phyloP scores from a whole-genome alignment of 2,113 vertebrate genomes.

The Phasianus colchicus region DNA sequence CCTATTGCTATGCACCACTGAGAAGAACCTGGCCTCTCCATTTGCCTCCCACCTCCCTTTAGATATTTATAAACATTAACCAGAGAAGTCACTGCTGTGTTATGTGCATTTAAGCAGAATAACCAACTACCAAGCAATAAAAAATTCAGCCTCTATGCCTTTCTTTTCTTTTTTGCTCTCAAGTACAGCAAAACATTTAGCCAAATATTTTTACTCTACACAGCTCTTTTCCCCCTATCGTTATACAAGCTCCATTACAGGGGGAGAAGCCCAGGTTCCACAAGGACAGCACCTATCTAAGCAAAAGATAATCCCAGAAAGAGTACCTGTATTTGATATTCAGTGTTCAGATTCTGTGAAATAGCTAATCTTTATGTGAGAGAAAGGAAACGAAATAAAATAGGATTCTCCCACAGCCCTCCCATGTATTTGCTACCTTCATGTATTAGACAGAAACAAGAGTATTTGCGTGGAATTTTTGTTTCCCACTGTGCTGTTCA shows the following conservation, averaged over 20 bases:
- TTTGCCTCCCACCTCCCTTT: too few species aligned
- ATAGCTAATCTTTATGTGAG: background rate
- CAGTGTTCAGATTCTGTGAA: background rate
- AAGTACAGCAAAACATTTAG: background rate
- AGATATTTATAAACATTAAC: too few species aligned
- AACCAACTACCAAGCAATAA: background rate
- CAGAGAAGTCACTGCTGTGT: background rate
- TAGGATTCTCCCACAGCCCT: background rate
- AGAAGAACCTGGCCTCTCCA: too few species aligned
- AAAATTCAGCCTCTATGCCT: background rate
- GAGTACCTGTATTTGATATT: background rate
- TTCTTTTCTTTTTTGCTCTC: background rate
- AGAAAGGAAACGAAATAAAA: background rate
- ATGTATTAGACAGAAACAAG: background rate
- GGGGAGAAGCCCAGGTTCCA: background rate
- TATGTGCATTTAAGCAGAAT: background rate
- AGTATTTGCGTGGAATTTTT: background rate
- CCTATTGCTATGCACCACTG: too few species aligned
- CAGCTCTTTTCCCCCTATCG: background rate
- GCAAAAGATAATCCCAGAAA: background rate
- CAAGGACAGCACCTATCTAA: background rate
- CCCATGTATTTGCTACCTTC: background rate
- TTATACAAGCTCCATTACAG: background rate
- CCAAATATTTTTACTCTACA: background rate
- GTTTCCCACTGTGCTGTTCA: background rate